Conservation (phyloP, 2,113 vertebrate species). For the Coreoperca whiteheadi region DNA sequence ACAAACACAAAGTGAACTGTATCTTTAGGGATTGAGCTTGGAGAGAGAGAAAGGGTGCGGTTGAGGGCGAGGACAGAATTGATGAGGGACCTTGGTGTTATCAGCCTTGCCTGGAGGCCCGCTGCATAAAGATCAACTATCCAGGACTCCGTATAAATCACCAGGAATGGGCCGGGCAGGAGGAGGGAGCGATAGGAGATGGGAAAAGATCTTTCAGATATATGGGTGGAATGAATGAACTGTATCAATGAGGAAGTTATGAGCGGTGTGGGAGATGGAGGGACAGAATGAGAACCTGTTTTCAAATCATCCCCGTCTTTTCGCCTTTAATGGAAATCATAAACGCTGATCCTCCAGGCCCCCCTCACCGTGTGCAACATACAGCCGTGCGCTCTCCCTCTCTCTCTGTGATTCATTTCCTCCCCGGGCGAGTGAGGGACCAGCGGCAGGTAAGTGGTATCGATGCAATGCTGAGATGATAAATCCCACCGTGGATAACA, state of each 20-base stretch:
- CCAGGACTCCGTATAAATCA: conserved; percentile 69
- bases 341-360: conserved; percentile 22
- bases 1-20: conserved; percentile 6
- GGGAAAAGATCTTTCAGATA: conserved; percentile 33
- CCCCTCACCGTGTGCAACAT: neutral
- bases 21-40: conserved; percentile 13
- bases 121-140: conserved; percentile 77
- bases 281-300: conserved; percentile 18
- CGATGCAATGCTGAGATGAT: conserved; percentile 31
- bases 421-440: neutral
- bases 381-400: neutral
- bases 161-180: conserved; percentile 7
- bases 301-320: conserved; percentile 5
- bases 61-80: conserved; percentile 50
- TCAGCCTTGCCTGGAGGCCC: conserved; percentile 63
- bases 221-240: conserved; percentile 10
- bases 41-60: conserved; percentile 10
- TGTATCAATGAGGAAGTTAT: conserved; percentile 18
- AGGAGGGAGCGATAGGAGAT: conserved; percentile 12
- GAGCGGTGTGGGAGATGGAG: neutral
- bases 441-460: conserved; percentile 33
- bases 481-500: conserved; percentile 28
- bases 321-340: conserved; percentile 37
- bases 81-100: conserved; percentile 71
- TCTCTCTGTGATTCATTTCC: conserved; percentile 30